phyloP scores from a whole-genome alignment of 2,113 vertebrate genomes.

The Dicaeum eximium region DNA sequence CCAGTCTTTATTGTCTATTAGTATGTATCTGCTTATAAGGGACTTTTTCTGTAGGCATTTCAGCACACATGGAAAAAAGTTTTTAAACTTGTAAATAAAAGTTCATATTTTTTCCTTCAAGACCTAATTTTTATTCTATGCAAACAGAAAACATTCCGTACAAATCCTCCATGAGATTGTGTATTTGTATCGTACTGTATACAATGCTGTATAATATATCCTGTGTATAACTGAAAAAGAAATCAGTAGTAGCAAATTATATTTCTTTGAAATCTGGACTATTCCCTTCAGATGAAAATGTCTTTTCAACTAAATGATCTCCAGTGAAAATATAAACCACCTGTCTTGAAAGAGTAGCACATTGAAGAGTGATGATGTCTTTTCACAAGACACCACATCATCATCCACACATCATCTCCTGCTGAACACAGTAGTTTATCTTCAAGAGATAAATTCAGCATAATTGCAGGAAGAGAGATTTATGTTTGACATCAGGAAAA shows the following conservation, averaged over 20 bases:
- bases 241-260: neutral
- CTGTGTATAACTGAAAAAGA: neutral
- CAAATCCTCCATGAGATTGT: neutral
- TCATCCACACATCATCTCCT: neutral
- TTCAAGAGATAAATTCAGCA: neutral
- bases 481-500: neutral
- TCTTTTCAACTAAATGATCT: neutral
- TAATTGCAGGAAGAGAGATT: slow-evolving; percentile 10
- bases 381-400: neutral
- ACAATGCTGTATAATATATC: neutral
- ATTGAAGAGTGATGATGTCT: neutral
- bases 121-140: neutral
- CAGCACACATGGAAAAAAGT: neutral
- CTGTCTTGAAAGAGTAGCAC: neutral
- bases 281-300: neutral
- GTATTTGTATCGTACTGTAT: neutral
- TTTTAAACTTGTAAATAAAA: neutral
- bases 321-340: neutral
- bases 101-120: neutral
- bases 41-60: neutral
- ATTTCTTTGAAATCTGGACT: neutral
- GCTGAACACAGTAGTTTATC: neutral
- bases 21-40: neutral
- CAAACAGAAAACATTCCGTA: neutral
- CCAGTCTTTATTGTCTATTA: neutral